Evolutionary conservation across 2,797 vertebrate species (phyloP).

Genomic region (Protosalanx chinensis): DNA sequence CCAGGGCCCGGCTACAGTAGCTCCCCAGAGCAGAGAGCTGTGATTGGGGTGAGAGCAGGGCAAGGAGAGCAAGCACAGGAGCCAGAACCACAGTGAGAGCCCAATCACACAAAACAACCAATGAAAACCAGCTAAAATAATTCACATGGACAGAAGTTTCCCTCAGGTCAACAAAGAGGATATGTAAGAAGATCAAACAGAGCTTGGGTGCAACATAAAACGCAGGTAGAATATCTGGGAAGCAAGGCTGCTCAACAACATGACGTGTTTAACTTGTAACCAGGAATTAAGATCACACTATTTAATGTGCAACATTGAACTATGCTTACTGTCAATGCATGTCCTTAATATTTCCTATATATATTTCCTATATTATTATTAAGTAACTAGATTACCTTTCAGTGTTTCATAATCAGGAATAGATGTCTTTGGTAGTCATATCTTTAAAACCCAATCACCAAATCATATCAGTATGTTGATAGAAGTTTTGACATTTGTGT

Average conservation of each 20-base stretch:
- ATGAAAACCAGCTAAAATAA: slow-evolving; percentile 17
- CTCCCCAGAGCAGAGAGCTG: not conserved
- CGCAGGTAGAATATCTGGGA: not conserved
- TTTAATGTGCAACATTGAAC: not conserved
- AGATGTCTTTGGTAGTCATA: too few species aligned
- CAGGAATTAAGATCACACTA: not conserved
- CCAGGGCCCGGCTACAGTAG: slow-evolving; percentile 5
- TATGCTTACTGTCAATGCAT: too few species aligned
- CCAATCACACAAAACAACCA: slow-evolving; percentile 27
- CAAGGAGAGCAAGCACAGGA: slow-evolving; percentile 14
- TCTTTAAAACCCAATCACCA: not conserved
- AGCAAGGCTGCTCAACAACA: not conserved
- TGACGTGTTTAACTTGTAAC: not conserved
- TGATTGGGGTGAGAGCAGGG: slow-evolving; percentile 28
- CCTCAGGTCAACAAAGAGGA: slow-evolving; percentile 9
- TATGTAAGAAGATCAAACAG: not conserved
- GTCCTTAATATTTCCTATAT: too few species aligned
- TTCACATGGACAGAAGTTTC: slow-evolving; percentile 4
- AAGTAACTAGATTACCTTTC: too few species aligned
- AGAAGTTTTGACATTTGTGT: not conserved
- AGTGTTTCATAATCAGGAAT: too few species aligned
- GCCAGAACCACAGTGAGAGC: slow-evolving; percentile 2
- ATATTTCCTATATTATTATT: too few species aligned
- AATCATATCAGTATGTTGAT: not conserved
- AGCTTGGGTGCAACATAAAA: not conserved